These are phyloP conservation scores for Galerucella pusilla DNA, from an alignment of 2,888 invertebrate species.

Conservation along the genomic window DNA sequence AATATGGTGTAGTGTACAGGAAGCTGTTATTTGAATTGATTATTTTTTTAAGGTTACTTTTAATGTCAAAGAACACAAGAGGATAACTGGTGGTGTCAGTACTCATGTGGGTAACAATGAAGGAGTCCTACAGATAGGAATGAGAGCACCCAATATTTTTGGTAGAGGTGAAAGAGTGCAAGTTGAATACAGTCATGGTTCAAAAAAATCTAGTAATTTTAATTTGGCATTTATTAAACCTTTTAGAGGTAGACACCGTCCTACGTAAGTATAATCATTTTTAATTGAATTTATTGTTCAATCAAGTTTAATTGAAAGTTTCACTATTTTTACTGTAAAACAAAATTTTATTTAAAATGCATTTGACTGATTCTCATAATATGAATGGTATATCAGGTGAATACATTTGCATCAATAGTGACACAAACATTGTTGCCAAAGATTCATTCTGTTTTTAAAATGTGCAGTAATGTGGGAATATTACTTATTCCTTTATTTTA, in stretches of 20 bases:
- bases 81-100: slow-evolving; percentile 86
- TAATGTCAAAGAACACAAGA: slow-evolving; percentile 83
- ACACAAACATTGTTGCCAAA: too few relatives aligned
- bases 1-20: not conserved
- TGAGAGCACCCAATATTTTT: slow-evolving; percentile 83
- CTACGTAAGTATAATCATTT: slow-evolving; percentile 68
- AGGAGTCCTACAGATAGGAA: slow-evolving; percentile 81
- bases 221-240: slow-evolving; percentile 87
- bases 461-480: too few relatives aligned
- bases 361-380: not conserved
- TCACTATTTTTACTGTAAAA: too few relatives aligned
- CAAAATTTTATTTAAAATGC: too few relatives aligned
- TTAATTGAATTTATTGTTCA: too few relatives aligned
- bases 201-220: slow-evolving; percentile 83
- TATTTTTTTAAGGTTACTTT: slow-evolving; percentile 77
- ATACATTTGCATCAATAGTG: not conserved
- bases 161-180: slow-evolving; percentile 89
- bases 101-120: slow-evolving; percentile 93
- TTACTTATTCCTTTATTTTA: too few relatives aligned
- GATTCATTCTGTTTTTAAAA: too few relatives aligned
- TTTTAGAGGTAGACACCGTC: slow-evolving; percentile 75
- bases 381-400: too few relatives aligned
- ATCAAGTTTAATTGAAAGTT: too few relatives aligned
- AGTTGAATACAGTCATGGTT: slow-evolving; percentile 87
- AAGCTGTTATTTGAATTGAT: not conserved